Base-by-base conservation (phyloP, 1,140 invertebrate species). In the Calliphora vicina region DNA sequence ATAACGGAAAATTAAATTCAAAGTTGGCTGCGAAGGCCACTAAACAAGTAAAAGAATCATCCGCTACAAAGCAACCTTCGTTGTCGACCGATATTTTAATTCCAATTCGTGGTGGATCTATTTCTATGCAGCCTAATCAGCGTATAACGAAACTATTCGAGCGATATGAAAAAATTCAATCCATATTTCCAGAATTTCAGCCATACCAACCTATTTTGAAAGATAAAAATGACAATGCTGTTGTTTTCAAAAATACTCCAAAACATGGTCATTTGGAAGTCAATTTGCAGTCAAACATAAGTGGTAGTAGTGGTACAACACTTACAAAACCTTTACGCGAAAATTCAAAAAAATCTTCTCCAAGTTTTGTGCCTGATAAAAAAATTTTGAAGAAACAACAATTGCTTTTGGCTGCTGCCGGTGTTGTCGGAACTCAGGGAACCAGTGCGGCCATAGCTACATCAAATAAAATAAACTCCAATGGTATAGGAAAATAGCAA, bases 141-240 rank as follows among this genome's bases (percentile, higher is more conserved):
- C 87, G 89, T 88, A 95, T 95, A 88, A 95, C 93, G n/a, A 94
- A 91, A 86, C 92, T 95, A 27, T 95, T 95, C 88, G 93, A 94
- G 88, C 93, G 94, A 81, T 95, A 95, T 86, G 93, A 93, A 71
- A 95, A 95, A 91, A 94, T 95, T 57, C 94, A 95, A 86, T 92
- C 94, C 84, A 94, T 96, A 67, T 95, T 95, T 87, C 95, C 95
- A 0, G 93, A 93, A 84, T 92, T 95, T 83, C 93, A 94, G 82
- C 93, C 93, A 6, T 91, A 91, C 82, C 85, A 86, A 42, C 74
- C 74, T 25, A 86, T 73, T 26, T 35, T 50, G 0, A 85, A 82
- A 45, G 82, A 84, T 26, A 43, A 45, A 35, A 50, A 82, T 43
- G 86, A 85, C n/a, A 82, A 29, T 26, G 82, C 67, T 78, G 73